Conservation (phyloP, 2,888 invertebrate genomes). For the Archips crataeganus region DNA sequence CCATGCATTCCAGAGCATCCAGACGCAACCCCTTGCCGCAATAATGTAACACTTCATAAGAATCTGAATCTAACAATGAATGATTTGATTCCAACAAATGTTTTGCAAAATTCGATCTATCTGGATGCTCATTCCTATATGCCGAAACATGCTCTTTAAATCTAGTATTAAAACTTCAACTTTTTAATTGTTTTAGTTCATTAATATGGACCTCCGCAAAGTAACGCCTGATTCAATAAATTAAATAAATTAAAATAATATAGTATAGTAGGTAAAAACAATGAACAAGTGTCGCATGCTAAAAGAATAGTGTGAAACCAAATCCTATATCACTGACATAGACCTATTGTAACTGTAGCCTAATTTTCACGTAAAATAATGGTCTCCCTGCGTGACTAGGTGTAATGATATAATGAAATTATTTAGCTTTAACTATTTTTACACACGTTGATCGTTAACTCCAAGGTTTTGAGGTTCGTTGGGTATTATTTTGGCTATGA, state of each 20-base stretch:
- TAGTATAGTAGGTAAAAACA: not conserved
- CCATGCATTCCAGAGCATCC: no score
- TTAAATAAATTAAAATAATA: not conserved
- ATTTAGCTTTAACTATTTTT: constrained; percentile 26
- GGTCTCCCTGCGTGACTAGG: constrained; percentile 21
- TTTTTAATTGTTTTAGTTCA: no score
- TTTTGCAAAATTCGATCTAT: no score
- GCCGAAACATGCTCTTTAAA: no score
- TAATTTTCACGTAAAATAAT: constrained; percentile 18
- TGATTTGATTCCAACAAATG: no score
- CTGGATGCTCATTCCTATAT: no score
- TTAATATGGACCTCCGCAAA: no score
- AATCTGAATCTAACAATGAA: no score
- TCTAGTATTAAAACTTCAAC: no score
- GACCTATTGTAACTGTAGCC: not conserved
- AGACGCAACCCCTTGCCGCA: no score
- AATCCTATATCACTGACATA: not conserved
- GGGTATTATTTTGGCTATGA: not conserved
- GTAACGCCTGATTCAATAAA: no score
- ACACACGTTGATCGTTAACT: constrained; percentile 13
- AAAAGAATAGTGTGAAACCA: not conserved
- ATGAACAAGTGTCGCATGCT: not conserved
- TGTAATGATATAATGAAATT: constrained; percentile 23
- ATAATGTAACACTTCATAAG: no score
- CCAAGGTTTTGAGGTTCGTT: constrained; percentile 15